These are phyloP conservation scores for Lonchura striata DNA, from an alignment of 2,113 vertebrate species.

Conservation along the genomic window DNA sequence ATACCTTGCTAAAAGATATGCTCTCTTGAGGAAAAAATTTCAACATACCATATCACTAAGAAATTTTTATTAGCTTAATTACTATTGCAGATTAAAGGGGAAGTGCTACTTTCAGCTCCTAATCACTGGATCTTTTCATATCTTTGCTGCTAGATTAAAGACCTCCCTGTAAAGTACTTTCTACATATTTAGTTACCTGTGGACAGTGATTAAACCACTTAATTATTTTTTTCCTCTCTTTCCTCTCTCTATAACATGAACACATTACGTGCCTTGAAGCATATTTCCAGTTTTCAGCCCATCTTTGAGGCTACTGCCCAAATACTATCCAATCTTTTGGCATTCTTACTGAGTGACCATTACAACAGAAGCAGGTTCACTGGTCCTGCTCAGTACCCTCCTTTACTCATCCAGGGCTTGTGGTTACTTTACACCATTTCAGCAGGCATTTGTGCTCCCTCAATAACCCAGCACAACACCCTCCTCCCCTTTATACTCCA, in stretches of 20 bases:
- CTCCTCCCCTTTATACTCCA: not conserved
- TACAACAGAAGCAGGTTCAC: not conserved
- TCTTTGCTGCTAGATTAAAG: not conserved
- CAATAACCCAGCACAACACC: not conserved
- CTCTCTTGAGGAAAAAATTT: not conserved
- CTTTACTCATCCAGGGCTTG: not conserved
- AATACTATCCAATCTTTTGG: not conserved
- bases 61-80: constrained; percentile 24
- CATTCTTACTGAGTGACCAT: not conserved
- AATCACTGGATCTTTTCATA: not conserved
- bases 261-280: not conserved
- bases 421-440: not conserved
- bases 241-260: not conserved
- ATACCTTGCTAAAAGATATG: not conserved
- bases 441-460: not conserved
- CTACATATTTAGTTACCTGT: not conserved
- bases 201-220: not conserved
- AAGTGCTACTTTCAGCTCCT: not conserved
- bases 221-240: not conserved
- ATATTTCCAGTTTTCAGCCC: not conserved
- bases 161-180: not conserved
- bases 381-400: not conserved
- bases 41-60: not conserved
- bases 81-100: not conserved
- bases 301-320: not conserved